Evolutionary conservation across 1,140 invertebrate genomes (phyloP), one percentile per base, ranked within the genome.

Genomic region (Drosophila simulans): DNA sequence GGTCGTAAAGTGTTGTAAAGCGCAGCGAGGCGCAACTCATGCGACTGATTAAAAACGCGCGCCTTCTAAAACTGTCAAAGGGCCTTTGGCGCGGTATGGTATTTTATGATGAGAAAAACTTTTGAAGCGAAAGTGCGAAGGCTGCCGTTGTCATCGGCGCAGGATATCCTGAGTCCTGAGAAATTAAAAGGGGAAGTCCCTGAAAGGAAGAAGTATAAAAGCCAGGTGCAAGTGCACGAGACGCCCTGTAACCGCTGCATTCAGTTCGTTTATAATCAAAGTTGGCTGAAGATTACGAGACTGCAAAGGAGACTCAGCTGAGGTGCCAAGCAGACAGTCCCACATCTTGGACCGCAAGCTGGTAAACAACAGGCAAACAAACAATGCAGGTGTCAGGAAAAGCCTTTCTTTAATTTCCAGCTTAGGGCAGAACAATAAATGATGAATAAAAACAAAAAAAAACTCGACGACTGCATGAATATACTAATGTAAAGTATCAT

Each of bases 41-140:
- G 83, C 78, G 85, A 86, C 82, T 86, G 82, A 86, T 86, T 86
- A 86, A 88, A 88, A 86, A 83, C 57, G 58, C 63, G 52, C 56
- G 54, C 54, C 82, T 68, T 77, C 81, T 80, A 82, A 86, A 79
- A 83, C 83, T 83, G 79, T 86, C 83, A 86, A 89, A 86, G 82
- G 46, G 46, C 58, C 55, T 71, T 64, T 48, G 73, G 55, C 51
- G 48, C 20, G 66, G 59, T 75, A 76, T 79, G 66, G 59, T 75
- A 76, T 79, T 88, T 79, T 86, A 69, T 88, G 83, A 86, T 88
- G 83, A 83, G 75, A 74, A 83, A 86, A 86, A 79, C 71, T 86
- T 79, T 66, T 75, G 65, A 79, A 79, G 83, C 84, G 76, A 80
- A 84, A 84, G 77, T 80, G 80, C 76, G 56, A 73, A 52, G 15